phyloP scores from a whole-genome alignment of 2,888 invertebrate genomes.

The Tetragnatha montana region DNA sequence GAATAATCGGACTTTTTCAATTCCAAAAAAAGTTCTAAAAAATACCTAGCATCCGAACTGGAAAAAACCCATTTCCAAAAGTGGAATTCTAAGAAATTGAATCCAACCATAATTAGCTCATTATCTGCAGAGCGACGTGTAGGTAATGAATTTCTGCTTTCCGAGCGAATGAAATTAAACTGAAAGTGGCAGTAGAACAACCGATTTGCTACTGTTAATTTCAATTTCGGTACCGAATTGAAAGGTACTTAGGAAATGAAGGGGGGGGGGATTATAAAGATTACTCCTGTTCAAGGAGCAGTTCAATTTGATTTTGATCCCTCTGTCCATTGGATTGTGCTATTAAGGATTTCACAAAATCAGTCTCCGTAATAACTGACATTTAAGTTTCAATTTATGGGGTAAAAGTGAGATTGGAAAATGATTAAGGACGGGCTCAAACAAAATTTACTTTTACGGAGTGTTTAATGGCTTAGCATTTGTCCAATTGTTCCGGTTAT shows the following conservation, averaged over 20 bases:
- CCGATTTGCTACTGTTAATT: neutral
- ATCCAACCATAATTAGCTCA: neutral
- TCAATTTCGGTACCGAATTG: neutral
- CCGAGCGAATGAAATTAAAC: neutral
- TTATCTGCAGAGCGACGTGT: neutral
- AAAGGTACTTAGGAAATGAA: neutral
- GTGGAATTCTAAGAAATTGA: neutral
- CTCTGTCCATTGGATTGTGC: neutral
- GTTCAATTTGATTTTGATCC: neutral
- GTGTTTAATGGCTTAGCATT: neutral
- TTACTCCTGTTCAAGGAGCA: neutral
- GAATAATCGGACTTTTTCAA: neutral
- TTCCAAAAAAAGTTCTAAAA: neutral
- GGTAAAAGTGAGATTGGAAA: neutral
- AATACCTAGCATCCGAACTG: neutral
- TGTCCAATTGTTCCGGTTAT: neutral
- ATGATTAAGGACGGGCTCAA: neutral
- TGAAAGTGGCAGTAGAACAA: neutral
- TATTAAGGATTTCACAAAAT: neutral
- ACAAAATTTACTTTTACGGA: neutral
- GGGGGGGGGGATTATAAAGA: neutral
- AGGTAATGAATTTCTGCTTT: constrained; percentile 1
- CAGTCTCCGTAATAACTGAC: neutral
- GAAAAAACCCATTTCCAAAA: neutral
- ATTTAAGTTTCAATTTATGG: neutral